Evolutionary conservation across 2,113 vertebrate species (phyloP), one percentile per base, ranked within the genome.

Genomic region (Entomyzon cyanotis): DNA sequence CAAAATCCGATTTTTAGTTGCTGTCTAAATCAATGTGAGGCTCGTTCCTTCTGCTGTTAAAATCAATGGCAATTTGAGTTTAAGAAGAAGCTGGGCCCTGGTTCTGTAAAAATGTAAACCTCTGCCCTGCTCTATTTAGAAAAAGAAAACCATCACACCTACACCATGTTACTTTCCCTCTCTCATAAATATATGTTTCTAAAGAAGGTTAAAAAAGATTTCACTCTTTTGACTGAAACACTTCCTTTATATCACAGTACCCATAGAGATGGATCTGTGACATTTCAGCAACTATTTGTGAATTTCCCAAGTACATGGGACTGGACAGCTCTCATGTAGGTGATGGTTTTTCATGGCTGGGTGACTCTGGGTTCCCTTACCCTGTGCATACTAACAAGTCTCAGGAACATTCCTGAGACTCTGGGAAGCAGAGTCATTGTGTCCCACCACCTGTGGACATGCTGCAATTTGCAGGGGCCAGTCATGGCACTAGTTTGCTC

Each of bases 61-160:
- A 94, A 93, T 93, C 75, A 70, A 74, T 86, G 68, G 35, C 56
- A 93, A 59, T 78, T 74, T 55, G 56, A 59, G 15, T 50, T 84
- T 64, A 77, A 73, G 31, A 62, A 83, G 82, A 35, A 80, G 35
- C 20, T 50, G 53, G 33, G 37, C 42, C 58, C 8, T 37, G 18
- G 11, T 74, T 65, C 60, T 68, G 6, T 50, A 60, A 59, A 67
- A 95, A 84, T 37, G 25, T 67, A 90, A 77, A 88, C 47, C 25
- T 88, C 39, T 42, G 17, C 19, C 28, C 17, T 58, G 10, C 8
- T 88, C 13, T 47, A 83, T 64, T 59, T 2, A 3, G 39, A 85
- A 79, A 85, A 74, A 74, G 21, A 67, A 83, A 81, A 13, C 3
- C 46, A 73, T 50, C 41, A 90, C 64, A 80, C 3, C 21, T 46